A percentile compares a stretch with the other conserved stretches of the same genome.
These are phyloP conservation scores for Xyliphius kryptos DNA, from an alignment of 2,113 vertebrate species.

Conservation along the genomic window DNA sequence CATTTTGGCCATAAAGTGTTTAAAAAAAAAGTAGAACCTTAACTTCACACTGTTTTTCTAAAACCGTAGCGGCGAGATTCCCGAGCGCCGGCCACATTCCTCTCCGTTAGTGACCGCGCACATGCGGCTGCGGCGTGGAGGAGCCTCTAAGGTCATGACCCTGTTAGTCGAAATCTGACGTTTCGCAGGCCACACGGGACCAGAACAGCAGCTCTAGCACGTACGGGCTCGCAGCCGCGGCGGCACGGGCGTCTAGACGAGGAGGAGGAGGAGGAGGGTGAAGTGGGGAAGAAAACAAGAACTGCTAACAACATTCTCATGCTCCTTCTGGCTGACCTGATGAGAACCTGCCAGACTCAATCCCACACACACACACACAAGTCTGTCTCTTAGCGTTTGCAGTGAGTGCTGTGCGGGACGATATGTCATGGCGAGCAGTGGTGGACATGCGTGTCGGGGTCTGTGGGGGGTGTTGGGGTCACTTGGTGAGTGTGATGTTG, in stretches of 20 bases:
- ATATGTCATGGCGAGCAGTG: slow-evolving; percentile 18
- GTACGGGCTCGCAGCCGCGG: neutral
- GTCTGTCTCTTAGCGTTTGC: neutral
- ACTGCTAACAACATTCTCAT: neutral
- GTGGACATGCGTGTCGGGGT: slow-evolving; percentile 34
- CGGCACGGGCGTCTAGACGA: slow-evolving; percentile 5
- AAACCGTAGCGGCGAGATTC: too few species aligned
- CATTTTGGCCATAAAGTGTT: too few species aligned
- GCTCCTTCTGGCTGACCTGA: slow-evolving; percentile 6
- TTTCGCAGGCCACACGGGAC: neutral
- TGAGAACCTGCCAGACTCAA: slow-evolving; percentile 10
- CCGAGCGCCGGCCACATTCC: too few species aligned
- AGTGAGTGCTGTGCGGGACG: slow-evolving; percentile 12
- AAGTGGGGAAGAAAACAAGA: neutral
- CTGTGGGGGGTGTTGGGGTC: slow-evolving; percentile 58
- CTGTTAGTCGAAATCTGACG: neutral
- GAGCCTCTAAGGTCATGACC: neutral
- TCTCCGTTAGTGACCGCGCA: slow-evolving; percentile 11
- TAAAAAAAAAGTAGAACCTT: too few species aligned
- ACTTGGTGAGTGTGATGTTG: slow-evolving; percentile 66
- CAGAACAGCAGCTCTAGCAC: neutral
- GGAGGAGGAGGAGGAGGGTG: neutral
- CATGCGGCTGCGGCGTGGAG: neutral
- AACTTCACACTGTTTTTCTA: too few species aligned
- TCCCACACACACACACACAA: neutral